phyloP scores from a whole-genome alignment of 2,113 vertebrate genomes.

The Equus quagga region DNA sequence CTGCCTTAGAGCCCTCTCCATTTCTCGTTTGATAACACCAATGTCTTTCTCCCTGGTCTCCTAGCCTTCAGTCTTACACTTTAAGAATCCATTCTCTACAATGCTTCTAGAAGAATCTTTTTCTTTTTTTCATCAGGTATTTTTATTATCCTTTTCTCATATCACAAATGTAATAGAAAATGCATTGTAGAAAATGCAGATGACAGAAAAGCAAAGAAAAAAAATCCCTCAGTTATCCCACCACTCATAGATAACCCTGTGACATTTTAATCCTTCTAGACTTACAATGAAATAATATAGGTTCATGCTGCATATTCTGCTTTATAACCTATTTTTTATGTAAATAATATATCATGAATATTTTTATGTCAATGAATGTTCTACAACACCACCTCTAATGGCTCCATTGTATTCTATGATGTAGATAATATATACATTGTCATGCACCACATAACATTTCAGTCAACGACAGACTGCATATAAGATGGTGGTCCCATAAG shows the following conservation, averaged over 20 bases:
- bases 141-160: background rate
- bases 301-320: background rate
- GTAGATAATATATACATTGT: too few relatives aligned
- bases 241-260: background rate
- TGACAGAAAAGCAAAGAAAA: background rate
- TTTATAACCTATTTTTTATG: constrained; percentile 44
- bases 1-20: background rate
- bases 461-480: too few relatives aligned
- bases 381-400: background rate
- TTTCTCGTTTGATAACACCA: background rate
- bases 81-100: background rate
- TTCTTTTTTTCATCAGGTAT: background rate
- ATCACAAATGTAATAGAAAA: background rate
- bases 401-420: background rate
- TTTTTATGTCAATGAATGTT: constrained; percentile 11
- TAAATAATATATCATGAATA: background rate
- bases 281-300: constrained; percentile 13
- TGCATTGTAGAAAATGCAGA: background rate
- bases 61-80: background rate
- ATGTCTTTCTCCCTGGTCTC: background rate
- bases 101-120: constrained; percentile 5
- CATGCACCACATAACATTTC: too few relatives aligned
- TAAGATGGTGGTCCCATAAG: too few relatives aligned
- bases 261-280: constrained; percentile 27
- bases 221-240: background rate